phyloP scores from a whole-genome alignment of 2,797 vertebrate genomes.

The Microctenopoma stevenorrisi region DNA sequence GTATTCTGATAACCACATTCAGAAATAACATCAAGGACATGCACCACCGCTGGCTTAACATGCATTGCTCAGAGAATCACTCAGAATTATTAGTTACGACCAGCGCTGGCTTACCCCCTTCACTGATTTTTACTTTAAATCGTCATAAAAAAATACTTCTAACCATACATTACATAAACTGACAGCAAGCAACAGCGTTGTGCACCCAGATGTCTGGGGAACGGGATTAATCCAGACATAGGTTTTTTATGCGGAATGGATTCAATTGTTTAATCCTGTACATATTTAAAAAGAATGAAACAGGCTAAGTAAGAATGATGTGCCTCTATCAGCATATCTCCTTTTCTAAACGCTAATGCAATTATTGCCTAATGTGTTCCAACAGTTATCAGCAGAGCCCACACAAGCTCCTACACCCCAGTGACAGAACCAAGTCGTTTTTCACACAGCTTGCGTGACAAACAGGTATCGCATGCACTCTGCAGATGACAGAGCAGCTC shows the following conservation, averaged over 20 bases:
- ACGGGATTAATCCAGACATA: conserved; percentile 44
- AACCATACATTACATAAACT: conserved; percentile 14
- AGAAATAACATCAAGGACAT: conserved; percentile 59
- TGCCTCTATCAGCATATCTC: conserved; percentile 30
- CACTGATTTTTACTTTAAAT: conserved; percentile 26
- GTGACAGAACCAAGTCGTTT: conserved; percentile 25
- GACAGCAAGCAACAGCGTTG: background rate
- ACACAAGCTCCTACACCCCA: conserved; percentile 5
- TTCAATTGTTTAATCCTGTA: conserved; percentile 46
- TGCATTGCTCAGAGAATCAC: conserved; percentile 32
- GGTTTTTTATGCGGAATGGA: no score
- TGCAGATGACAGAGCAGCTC: conserved; percentile 5
- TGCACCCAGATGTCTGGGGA: conserved; percentile 30
- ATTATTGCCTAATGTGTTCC: conserved; percentile 30
- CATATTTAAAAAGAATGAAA: conserved; percentile 31
- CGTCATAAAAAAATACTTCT: conserved; percentile 12
- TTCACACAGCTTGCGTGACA: conserved; percentile 28
- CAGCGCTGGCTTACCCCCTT: conserved; percentile 9
- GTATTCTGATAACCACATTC: conserved; percentile 39
- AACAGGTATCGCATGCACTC: conserved; percentile 10
- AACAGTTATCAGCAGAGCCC: conserved; percentile 16
- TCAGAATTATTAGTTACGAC: conserved; percentile 34
- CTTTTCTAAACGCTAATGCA: conserved; percentile 37
- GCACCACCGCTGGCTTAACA: conserved; percentile 43
- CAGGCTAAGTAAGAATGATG: conserved; percentile 31